These are phyloP conservation scores for Pseudomyrmex pallidus DNA, from an alignment of 1,140 invertebrate species.

Conservation along the genomic window DNA sequence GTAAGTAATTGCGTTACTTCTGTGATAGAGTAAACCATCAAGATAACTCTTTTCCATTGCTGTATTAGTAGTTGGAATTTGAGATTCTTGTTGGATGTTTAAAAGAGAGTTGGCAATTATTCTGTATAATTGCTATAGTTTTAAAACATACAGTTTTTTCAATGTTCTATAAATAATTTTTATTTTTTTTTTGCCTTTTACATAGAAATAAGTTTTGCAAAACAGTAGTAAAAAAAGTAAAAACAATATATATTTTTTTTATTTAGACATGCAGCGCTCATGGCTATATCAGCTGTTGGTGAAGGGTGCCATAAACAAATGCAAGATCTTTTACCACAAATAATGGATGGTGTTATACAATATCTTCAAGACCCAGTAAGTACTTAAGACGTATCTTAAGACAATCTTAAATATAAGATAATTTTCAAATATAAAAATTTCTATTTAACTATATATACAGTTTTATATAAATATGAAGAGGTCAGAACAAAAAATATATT, in stretches of 20 bases:
- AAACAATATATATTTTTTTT: conserved; percentile 38
- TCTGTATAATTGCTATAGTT: conserved; percentile 63
- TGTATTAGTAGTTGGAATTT: conserved; percentile 75
- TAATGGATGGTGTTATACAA: conserved; percentile 95
- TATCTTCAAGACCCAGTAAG: conserved; percentile 94
- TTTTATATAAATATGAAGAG: background rate
- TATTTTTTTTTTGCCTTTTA: background rate
- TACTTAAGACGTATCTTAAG: conserved; percentile 62
- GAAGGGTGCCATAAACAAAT: conserved; percentile 99
- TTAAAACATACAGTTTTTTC: conserved; percentile 72
- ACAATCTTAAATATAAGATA: conserved; percentile 43
- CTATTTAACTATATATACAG: background rate
- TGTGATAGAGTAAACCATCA: conserved; percentile 77
- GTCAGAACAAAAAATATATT: conserved; percentile 8
- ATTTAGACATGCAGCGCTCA: conserved; percentile 95
- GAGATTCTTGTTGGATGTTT: conserved; percentile 70
- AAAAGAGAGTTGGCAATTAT: conserved; percentile 71
- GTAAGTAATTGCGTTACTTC: conserved; percentile 79
- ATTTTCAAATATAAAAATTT: conserved; percentile 76
- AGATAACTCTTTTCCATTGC: conserved; percentile 65
- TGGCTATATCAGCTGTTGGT: conserved; percentile 99
- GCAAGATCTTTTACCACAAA: conserved; percentile 95
- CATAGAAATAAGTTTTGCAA: background rate
- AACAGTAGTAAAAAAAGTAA: background rate
- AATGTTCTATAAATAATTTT: conserved; percentile 9